phyloP scores from a whole-genome alignment of 2,888 invertebrate genomes.

The Lepetodrilus schrolli region DNA sequence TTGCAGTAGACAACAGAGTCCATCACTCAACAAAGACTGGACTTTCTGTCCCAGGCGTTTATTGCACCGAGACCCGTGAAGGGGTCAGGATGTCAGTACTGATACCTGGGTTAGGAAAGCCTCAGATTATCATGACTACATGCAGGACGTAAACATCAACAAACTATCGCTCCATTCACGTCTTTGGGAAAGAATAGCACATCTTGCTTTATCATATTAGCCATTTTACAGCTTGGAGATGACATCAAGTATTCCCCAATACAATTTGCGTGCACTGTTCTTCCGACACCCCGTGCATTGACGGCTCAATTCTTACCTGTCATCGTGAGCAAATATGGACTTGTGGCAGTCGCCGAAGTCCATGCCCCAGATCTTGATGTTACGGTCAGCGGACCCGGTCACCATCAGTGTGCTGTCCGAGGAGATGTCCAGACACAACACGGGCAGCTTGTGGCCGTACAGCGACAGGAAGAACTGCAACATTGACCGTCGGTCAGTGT shows the following conservation, averaged over 20 bases:
- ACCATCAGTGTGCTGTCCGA: slow-evolving; percentile 84
- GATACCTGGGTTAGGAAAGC: too few relatives aligned
- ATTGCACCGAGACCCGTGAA: neutral
- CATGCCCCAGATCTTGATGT: slow-evolving; percentile 97
- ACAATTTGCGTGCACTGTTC: too few relatives aligned
- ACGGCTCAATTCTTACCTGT: slow-evolving; percentile 79
- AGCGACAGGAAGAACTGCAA: slow-evolving; percentile 91
- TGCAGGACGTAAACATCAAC: too few relatives aligned
- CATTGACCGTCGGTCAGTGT: slow-evolving; percentile 21
- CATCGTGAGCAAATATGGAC: slow-evolving; percentile 96
- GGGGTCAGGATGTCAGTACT: slow-evolving; percentile 1
- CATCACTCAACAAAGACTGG: neutral
- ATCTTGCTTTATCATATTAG: too few relatives aligned
- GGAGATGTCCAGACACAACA: slow-evolving; percentile 93
- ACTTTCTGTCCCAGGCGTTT: slow-evolving; percentile 1
- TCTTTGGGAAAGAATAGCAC: too few relatives aligned
- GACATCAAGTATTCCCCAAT: too few relatives aligned
- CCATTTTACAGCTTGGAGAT: too few relatives aligned
- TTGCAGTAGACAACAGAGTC: neutral
- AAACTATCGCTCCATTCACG: too few relatives aligned
- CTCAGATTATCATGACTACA: too few relatives aligned
- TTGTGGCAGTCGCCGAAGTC: slow-evolving; percentile 98
- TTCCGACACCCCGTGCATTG: too few relatives aligned
- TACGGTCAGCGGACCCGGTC: slow-evolving; percentile 96
- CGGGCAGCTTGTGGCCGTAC: slow-evolving; percentile 97